Conservation (phyloP, 2,888 invertebrate genomes). For the Ornithoptera priamus region DNA sequence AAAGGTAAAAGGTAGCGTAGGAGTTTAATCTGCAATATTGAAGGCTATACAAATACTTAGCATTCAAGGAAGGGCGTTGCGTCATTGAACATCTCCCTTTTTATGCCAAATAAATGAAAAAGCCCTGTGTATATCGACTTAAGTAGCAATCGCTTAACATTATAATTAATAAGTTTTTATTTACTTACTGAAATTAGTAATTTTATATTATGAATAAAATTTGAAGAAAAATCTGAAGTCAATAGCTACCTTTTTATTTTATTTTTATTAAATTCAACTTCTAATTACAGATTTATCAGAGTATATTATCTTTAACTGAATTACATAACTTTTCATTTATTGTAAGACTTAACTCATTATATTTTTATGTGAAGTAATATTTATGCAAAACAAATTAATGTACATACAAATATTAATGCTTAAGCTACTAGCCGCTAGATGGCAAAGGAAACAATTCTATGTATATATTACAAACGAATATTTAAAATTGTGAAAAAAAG, state of each 20-base stretch:
- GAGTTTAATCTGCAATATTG: constrained; percentile 62
- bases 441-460: constrained; percentile 30
- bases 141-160: constrained; percentile 45
- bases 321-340: too few relatives aligned
- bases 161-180: constrained; percentile 27
- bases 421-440: constrained; percentile 47
- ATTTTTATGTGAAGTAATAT: background rate
- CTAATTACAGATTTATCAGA: too few relatives aligned
- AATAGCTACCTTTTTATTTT: too few relatives aligned
- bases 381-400: background rate
- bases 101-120: constrained; percentile 60
- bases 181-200: background rate
- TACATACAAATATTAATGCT: background rate
- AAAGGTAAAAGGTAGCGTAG: constrained; percentile 30
- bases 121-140: constrained; percentile 52
- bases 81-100: constrained; percentile 66
- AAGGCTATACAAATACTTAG: constrained; percentile 52
- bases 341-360: too few relatives aligned
- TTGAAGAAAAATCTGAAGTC: too few relatives aligned
- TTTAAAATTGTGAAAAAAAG: background rate
- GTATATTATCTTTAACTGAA: too few relatives aligned
- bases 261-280: too few relatives aligned
- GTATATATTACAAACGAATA: background rate
- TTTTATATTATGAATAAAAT: background rate
- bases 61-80: constrained; percentile 47